A percentile compares a stretch with the other conserved stretches of the same genome.
Conservation (phyloP, 2,113 vertebrate species). For the Bucco capensis region DNA sequence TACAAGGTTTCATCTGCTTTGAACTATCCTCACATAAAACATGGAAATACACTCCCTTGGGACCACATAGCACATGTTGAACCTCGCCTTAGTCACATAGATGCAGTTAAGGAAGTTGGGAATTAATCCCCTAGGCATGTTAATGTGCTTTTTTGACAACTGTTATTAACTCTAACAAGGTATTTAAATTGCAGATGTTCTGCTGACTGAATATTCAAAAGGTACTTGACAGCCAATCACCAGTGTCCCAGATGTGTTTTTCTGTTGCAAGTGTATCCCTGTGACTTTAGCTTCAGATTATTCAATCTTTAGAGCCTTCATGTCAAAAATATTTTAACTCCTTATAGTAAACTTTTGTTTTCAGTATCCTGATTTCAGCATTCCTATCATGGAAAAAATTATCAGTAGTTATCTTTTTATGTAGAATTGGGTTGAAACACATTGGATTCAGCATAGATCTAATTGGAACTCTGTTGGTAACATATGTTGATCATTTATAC, state of each 20-base stretch:
- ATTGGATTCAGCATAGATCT: background rate
- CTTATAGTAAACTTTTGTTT: background rate
- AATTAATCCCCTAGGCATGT: constrained; percentile 65
- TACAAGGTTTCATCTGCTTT: background rate
- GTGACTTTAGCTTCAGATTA: constrained; percentile 14
- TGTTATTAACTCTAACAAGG: constrained; percentile 63
- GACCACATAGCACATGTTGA: background rate
- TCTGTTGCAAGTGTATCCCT: background rate
- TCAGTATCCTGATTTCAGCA: background rate
- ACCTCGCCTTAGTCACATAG: constrained; percentile 41
- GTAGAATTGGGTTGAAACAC: background rate
- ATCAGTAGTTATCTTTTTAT: background rate
- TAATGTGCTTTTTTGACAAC: constrained; percentile 66
- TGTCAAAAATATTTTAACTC: background rate
- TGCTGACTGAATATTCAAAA: constrained; percentile 68
- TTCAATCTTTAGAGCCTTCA: background rate
- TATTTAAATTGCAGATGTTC: constrained; percentile 74
- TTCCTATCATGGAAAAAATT: background rate
- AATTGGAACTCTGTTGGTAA: background rate
- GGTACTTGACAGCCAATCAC: constrained; percentile 22
- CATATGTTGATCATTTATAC: background rate
- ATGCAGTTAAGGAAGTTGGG: constrained; percentile 10
- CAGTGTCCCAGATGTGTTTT: background rate
- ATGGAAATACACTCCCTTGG: constrained; percentile 14
- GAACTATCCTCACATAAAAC: background rate